phyloP scores from a whole-genome alignment of 1,140 invertebrate genomes.

The Tetramorium parvispinum region DNA sequence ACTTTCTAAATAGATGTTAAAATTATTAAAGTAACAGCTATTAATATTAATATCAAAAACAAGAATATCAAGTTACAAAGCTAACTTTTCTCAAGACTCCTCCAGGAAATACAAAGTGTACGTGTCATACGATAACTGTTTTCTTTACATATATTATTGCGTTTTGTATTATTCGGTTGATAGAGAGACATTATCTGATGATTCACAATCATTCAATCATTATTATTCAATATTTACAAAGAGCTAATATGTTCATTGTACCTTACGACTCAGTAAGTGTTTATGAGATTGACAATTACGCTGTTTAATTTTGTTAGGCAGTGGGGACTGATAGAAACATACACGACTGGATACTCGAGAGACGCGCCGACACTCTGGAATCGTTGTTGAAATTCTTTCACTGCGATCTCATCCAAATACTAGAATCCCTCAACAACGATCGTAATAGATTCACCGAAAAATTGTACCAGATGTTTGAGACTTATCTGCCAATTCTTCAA shows the following conservation, averaged over 20 bases:
- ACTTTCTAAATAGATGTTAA: neutral
- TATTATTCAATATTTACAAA: neutral
- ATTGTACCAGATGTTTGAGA: slow-evolving; percentile 93
- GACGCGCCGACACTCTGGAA: slow-evolving; percentile 90
- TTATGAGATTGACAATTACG: slow-evolving; percentile 15
- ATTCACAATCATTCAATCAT: slow-evolving; percentile 33
- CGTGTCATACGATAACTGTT: neutral
- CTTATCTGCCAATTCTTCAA: slow-evolving; percentile 92
- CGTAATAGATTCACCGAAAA: slow-evolving; percentile 90
- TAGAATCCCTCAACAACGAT: slow-evolving; percentile 87
- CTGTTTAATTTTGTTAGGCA: slow-evolving; percentile 86
- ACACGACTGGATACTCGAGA: slow-evolving; percentile 91
- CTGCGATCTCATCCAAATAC: slow-evolving; percentile 90
- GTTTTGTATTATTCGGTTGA: slow-evolving; percentile 9
- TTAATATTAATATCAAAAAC: neutral
- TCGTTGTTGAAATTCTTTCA: slow-evolving; percentile 92
- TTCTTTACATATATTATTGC: neutral
- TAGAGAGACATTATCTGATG: slow-evolving; percentile 32
- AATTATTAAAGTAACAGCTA: neutral
- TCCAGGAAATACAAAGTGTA: neutral
- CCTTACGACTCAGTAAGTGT: neutral
- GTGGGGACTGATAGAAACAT: slow-evolving; percentile 94
- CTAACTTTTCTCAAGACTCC: neutral
- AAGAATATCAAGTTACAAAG: neutral
- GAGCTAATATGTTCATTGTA: slow-evolving; percentile 16